These are phyloP conservation scores for Phengaris alcon DNA, from an alignment of 2,888 invertebrate genomes.

Conservation along the genomic window DNA sequence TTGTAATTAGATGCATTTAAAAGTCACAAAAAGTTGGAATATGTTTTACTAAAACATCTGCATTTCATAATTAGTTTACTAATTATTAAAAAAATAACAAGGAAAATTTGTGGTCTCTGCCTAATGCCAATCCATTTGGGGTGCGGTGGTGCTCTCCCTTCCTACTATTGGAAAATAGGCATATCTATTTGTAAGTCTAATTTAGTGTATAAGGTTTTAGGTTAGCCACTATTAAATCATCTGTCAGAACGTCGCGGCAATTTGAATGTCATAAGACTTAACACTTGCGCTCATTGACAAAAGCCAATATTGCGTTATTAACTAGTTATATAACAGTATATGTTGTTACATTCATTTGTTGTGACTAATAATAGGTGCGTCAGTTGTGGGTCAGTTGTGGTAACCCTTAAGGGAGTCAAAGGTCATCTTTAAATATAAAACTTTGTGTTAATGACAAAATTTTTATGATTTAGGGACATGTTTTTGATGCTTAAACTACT, in stretches of 20 bases:
- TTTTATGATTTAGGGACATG: not conserved
- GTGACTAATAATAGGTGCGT: constrained; percentile 18
- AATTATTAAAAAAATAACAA: no score
- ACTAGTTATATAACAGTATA: constrained; percentile 11
- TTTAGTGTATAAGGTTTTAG: no score
- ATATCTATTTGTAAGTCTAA: no score
- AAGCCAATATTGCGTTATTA: constrained; percentile 6
- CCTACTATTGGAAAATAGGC: no score
- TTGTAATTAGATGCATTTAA: no score
- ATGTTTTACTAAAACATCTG: no score
- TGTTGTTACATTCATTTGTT: not conserved
- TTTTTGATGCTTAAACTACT: no score
- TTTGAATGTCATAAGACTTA: not conserved
- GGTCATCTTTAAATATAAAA: not conserved
- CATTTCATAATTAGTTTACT: no score
- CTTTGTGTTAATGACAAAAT: constrained; percentile 4
- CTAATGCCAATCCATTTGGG: no score
- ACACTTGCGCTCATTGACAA: constrained; percentile 8
- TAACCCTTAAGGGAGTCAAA: constrained; percentile 19
- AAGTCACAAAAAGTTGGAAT: no score
- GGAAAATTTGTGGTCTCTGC: no score
- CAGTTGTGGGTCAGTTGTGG: not conserved
- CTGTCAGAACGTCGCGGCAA: not conserved
- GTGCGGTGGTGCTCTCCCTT: no score
- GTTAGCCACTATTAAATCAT: not conserved